Conservation (phyloP, 1,140 invertebrate genomes). For the Rhyzopertha dominica region DNA sequence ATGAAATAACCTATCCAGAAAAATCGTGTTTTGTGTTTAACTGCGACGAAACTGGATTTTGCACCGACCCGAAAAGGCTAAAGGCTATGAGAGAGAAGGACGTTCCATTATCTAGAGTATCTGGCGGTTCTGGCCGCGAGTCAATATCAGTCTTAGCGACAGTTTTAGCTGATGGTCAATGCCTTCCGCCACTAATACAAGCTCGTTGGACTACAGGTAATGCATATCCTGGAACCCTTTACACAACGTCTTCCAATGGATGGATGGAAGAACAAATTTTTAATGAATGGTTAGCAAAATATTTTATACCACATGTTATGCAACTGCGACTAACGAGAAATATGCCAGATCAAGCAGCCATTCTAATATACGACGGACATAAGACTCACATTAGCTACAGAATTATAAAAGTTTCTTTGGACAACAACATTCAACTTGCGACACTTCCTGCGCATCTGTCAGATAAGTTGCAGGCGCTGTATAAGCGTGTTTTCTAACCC, state of each 20-base stretch:
- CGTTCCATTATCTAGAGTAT: slow-evolving; percentile 24
- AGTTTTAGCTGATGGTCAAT: slow-evolving; percentile 31
- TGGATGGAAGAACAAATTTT: slow-evolving; percentile 40
- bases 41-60: slow-evolving; percentile 18
- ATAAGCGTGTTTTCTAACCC: too few relatives aligned
- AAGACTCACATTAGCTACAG: slow-evolving; percentile 32
- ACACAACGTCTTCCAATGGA: slow-evolving; percentile 35
- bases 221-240: slow-evolving; percentile 34
- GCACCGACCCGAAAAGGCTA: slow-evolving; percentile 15
- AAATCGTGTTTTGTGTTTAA: slow-evolving; percentile 20
- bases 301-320: slow-evolving; percentile 19
- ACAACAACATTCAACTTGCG: too few relatives aligned
- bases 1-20: slow-evolving; percentile 6
- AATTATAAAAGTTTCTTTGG: slow-evolving; percentile 34
- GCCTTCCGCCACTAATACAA: slow-evolving; percentile 39
- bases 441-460: slow-evolving; percentile 37
- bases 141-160: slow-evolving; percentile 35
- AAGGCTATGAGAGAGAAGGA: slow-evolving; percentile 28
- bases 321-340: slow-evolving; percentile 5
- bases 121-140: slow-evolving; percentile 31
- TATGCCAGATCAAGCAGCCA: slow-evolving; percentile 15
- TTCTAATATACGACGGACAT: slow-evolving; percentile 33
- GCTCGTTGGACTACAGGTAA: slow-evolving; percentile 31
- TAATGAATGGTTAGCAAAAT: slow-evolving; percentile 28
- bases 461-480: slow-evolving; percentile 17